Percentiles rank a stretch among this genome's conserved stretches.
Evolutionary conservation across 2,113 vertebrate species (phyloP).

Genomic region (Leptosomus discolor): DNA sequence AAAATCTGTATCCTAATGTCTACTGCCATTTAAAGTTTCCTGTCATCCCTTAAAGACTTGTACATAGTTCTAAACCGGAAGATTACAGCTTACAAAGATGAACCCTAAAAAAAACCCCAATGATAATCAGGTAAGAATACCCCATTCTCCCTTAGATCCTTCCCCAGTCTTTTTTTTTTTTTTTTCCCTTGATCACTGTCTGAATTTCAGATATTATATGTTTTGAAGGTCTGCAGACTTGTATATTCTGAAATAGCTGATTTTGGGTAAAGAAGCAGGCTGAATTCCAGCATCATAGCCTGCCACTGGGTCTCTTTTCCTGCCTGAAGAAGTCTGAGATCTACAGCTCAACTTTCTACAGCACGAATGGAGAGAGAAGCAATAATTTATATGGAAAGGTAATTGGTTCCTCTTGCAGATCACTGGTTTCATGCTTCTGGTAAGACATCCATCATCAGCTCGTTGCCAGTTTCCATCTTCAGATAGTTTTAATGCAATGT

Average conservation of each 20-base stretch:
- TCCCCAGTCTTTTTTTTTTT: background rate
- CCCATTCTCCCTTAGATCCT: background rate
- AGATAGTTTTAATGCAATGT: background rate
- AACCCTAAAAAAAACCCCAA: background rate
- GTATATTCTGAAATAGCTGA: background rate
- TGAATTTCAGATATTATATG: background rate
- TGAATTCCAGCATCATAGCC: background rate
- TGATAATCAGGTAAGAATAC: background rate
- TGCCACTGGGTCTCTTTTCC: background rate
- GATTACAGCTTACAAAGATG: background rate
- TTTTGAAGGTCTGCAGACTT: background rate
- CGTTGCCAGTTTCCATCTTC: background rate
- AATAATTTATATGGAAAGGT: background rate
- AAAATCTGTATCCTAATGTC: background rate
- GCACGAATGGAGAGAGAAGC: background rate
- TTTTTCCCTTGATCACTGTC: background rate
- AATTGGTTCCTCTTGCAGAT: slow-evolving; percentile 21
- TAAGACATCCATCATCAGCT: background rate
- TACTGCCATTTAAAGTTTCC: background rate
- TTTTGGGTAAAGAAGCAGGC: background rate
- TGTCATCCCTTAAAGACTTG: background rate
- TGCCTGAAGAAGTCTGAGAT: background rate
- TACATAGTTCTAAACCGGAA: background rate
- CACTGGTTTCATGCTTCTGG: slow-evolving; percentile 1
- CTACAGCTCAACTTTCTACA: background rate